Evolutionary conservation across 1,140 invertebrate genomes (phyloP), one percentile per base, ranked within the genome.

Genomic region (Diprion similis): DNA sequence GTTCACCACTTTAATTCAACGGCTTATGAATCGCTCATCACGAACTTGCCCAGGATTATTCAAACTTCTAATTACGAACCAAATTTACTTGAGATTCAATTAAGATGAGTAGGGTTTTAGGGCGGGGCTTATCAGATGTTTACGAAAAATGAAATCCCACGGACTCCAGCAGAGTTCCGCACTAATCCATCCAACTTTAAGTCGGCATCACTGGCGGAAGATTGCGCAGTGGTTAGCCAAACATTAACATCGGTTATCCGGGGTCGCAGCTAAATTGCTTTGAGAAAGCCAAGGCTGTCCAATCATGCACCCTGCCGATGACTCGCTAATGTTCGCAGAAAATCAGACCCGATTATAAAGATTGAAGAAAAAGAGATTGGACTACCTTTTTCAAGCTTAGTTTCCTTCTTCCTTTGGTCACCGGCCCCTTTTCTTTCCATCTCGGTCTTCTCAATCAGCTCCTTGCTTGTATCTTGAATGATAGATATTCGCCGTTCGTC

Each of bases 361-460:
- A 85, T 82, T 76, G 75, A 64, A 73, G 68, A 72, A 51, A 78
- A 47, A 72, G 64, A 51, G n/a, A 66, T 75, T 70, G 72, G 11
- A 46, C 18, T 68, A 80, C 81, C 80, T 79, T 78, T 81, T 74
- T 80, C 75, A 75, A 75, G 47, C 71, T 45, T 76, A 72, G 72
- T 71, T 74, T 80, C 75, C 68, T 72, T 72, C 70, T 76, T 75
- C 70, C 18, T 66, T 17, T 75, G 76, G 24, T 70, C 67, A 51
- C 76, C 69, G 64, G 79, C 78, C 65, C 71, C 73, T 15, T 70
- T 48, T 70, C 75, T 70, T 15, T 18, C 78, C 46, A 85, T 86
- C 67, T 77, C 76, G 46, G 70, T 75, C 47, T 86, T 87, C 47
- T 85, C 84, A 64, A 87, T 87, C 19, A 85, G 71, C 70, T 86